Evolutionary conservation across 2,888 invertebrate species (phyloP), one percentile per base, ranked within the genome.

Genomic region (Agrochola lychnidis): DNA sequence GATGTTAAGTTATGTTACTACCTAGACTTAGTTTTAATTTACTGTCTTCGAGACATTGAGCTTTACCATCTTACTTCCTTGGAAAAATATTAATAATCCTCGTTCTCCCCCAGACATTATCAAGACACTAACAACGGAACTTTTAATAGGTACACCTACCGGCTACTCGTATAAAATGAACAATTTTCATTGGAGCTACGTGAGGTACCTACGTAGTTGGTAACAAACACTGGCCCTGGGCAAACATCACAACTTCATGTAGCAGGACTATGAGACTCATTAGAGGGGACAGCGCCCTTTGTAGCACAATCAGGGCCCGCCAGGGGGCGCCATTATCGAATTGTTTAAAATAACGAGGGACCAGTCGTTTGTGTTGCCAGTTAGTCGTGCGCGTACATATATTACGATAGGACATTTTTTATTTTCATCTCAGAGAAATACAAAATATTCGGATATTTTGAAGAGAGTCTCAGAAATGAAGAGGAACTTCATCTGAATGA

Each of bases 261-360:
- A 85, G 59, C 73, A 66, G 61, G 87, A 89, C 91, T 90, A 89
- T 88, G 88, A 88, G 89, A 91, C 92, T 96, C 95, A 95, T 96
- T 96, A 95, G 94, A 90, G 92, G 91, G 90, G 90, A 89, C 87
- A 83, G 88, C 89, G 91, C 91, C 94, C 94, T 94, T 93, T 93
- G 94, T 92, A 90, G 90, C 90, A 91, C 94, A 94, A 94, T 94
- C 94, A 94, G 93, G 72, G 51, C 71, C 83, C 82, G 89, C 89
- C 89, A 87, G 89, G 90, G 91, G 91, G 89, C 90, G 90, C 95
- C 94, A 94, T 95, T 95, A 95, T 94, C 93, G 94, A 95, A 95
- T 95, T 96, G 96, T 96, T 96, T 96, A 96, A 96, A 96, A 95
- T 96, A 95, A 96, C 95, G 95, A 95, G 95, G 93, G 93, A 90